phyloP scores from a whole-genome alignment of 2,113 vertebrate genomes.

The Nothobranchius kuhntae region DNA sequence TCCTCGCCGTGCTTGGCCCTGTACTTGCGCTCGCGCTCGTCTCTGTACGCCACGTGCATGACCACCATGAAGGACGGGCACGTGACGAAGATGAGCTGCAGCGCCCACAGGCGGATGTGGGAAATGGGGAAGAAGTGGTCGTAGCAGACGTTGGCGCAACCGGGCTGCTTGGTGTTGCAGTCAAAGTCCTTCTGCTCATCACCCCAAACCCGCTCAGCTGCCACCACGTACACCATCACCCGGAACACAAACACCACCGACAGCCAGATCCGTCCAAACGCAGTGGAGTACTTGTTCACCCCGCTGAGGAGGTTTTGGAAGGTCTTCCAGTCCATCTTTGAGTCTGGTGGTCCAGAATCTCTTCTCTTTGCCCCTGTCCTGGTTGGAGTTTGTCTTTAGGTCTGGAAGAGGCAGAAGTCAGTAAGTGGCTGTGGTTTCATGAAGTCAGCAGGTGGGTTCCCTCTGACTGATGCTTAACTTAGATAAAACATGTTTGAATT shows the following conservation, averaged over 20 bases:
- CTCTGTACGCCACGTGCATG: slow-evolving; percentile 86
- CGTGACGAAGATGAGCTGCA: slow-evolving; percentile 83
- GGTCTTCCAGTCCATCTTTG: slow-evolving; percentile 86
- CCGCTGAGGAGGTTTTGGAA: slow-evolving; percentile 86
- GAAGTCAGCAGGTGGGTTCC: too few relatives aligned
- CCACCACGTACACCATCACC: slow-evolving; percentile 87
- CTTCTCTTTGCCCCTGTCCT: slow-evolving; percentile 3
- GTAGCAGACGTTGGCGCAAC: slow-evolving; percentile 87
- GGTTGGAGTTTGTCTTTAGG: slow-evolving; percentile 8
- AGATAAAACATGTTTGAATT: neutral
- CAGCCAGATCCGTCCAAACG: slow-evolving; percentile 85
- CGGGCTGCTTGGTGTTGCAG: slow-evolving; percentile 87
- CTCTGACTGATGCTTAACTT: too few relatives aligned
- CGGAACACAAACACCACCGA: slow-evolving; percentile 88
- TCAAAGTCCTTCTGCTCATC: slow-evolving; percentile 88
- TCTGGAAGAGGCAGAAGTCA: slow-evolving; percentile 36
- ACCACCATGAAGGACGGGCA: slow-evolving; percentile 86
- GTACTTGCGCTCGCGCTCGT: slow-evolving; percentile 81
- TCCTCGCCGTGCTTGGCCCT: slow-evolving; percentile 68
- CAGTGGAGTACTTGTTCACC: slow-evolving; percentile 87
- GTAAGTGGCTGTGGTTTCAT: neutral
- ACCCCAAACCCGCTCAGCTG: slow-evolving; percentile 84
- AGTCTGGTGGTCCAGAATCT: slow-evolving; percentile 24
- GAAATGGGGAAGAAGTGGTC: slow-evolving; percentile 83
- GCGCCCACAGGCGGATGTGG: slow-evolving; percentile 82